Evolutionary conservation across 2,888 invertebrate species (phyloP).

Genomic region (Lasioglossum zephyrum): DNA sequence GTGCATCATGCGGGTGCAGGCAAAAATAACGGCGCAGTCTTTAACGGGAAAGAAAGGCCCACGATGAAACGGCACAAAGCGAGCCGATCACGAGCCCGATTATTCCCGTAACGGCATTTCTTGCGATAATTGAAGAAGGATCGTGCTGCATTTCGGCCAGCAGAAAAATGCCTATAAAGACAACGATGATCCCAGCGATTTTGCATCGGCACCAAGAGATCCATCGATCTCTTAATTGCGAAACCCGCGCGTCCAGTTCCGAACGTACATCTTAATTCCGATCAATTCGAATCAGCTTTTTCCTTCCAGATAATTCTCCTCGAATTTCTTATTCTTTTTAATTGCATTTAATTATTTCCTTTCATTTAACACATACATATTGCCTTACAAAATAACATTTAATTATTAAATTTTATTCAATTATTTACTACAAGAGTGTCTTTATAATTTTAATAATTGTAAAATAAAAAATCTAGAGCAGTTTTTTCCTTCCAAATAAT

Average conservation of each 20-base stretch:
- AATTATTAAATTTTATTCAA: too few relatives aligned
- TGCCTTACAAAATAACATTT: too few relatives aligned
- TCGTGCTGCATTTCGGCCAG: conserved; percentile 64
- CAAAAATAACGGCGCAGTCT: conserved; percentile 59
- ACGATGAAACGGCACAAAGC: conserved; percentile 70
- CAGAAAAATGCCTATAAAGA: conserved; percentile 36
- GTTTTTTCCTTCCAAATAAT: neutral
- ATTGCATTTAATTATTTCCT: too few relatives aligned
- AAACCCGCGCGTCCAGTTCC: neutral
- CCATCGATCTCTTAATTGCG: conserved; percentile 59
- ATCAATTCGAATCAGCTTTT: neutral
- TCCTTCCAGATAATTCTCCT: neutral
- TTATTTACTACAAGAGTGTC: too few relatives aligned
- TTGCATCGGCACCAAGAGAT: neutral
- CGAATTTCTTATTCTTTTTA: too few relatives aligned
- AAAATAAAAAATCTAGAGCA: too few relatives aligned
- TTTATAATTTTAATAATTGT: too few relatives aligned
- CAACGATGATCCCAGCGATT: neutral
- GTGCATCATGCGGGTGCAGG: conserved; percentile 29
- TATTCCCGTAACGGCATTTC: conserved; percentile 70
- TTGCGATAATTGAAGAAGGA: conserved; percentile 70
- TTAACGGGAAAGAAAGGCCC: conserved; percentile 65
- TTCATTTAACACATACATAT: too few relatives aligned
- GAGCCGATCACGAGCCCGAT: conserved; percentile 68
- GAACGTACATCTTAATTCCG: conserved; percentile 59